Conservation (phyloP, 2,888 invertebrate genomes). For the Hypomecis atomaria region DNA sequence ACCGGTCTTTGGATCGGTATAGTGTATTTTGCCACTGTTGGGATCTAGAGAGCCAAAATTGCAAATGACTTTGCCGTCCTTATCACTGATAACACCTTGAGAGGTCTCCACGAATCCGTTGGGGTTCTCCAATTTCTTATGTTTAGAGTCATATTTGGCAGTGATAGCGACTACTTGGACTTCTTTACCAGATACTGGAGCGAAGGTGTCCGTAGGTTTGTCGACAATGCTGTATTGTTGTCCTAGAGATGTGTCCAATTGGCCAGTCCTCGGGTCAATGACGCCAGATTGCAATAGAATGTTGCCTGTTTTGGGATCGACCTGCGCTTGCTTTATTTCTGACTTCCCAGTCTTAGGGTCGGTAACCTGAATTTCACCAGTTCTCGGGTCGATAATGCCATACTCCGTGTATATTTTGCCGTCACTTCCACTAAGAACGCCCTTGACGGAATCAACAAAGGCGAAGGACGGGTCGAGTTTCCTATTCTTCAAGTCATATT, state of each 20-base stretch:
- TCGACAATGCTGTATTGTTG: conserved; percentile 86
- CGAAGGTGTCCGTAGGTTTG: conserved; percentile 81
- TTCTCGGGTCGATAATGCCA: conserved; percentile 86
- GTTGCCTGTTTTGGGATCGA: conserved; percentile 82
- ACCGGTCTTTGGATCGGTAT: conserved; percentile 85
- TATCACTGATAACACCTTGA: conserved; percentile 86
- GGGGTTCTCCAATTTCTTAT: conserved; percentile 84
- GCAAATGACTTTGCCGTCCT: conserved; percentile 88
- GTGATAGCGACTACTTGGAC: conserved; percentile 85
- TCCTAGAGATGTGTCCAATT: conserved; percentile 82
- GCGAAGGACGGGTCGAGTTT: conserved; percentile 82
- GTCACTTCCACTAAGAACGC: conserved; percentile 83
- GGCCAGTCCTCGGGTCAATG: conserved; percentile 84
- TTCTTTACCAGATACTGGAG: conserved; percentile 71
- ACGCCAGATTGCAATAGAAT: conserved; percentile 82
- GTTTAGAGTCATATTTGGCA: conserved; percentile 85
- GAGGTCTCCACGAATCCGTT: conserved; percentile 82
- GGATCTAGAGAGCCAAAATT: conserved; percentile 86
- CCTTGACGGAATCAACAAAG: conserved; percentile 77
- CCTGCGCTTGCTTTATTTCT: conserved; percentile 71
- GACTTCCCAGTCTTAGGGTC: conserved; percentile 76
- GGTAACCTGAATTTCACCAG: conserved; percentile 78
- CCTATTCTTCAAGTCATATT: conserved; percentile 83
- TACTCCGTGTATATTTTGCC: conserved; percentile 87
- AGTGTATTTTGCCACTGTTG: conserved; percentile 83